Conservation (phyloP, 2,797 vertebrate genomes). For the Chromobotia macracanthus region DNA sequence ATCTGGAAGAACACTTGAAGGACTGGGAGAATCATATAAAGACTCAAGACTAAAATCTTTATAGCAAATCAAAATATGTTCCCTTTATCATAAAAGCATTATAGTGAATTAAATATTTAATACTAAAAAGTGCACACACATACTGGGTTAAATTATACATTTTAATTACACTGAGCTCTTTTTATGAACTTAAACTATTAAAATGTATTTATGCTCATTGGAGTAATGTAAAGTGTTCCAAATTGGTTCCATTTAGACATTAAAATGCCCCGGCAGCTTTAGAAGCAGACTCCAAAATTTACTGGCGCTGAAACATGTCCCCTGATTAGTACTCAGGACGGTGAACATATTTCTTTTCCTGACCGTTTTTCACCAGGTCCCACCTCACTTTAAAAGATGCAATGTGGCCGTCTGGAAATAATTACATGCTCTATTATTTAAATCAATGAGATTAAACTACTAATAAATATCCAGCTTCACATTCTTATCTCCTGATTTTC, state of each 20-base stretch:
- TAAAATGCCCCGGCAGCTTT: not conserved
- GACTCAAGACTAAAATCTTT: too few species aligned
- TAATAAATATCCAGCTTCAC: slow-evolving; percentile 21
- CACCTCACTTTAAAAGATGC: not conserved
- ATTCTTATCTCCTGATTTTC: slow-evolving; percentile 24
- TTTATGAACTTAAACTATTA: too few species aligned
- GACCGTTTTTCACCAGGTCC: slow-evolving; percentile 33
- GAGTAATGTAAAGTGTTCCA: not conserved
- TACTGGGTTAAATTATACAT: too few species aligned
- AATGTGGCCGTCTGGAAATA: slow-evolving; percentile 38
- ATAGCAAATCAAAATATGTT: too few species aligned
- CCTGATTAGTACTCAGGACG: slow-evolving; percentile 25
- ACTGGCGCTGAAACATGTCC: slow-evolving; percentile 4
- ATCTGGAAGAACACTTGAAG: not conserved
- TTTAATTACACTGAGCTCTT: too few species aligned
- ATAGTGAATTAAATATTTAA: too few species aligned
- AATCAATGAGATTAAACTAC: slow-evolving; percentile 19
- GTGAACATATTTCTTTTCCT: slow-evolving; percentile 27
- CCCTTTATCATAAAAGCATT: too few species aligned
- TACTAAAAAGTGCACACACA: too few species aligned
- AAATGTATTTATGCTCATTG: not conserved
- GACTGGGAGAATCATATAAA: too few species aligned
- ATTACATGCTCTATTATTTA: slow-evolving; percentile 30
- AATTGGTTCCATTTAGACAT: not conserved
- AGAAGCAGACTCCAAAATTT: slow-evolving; percentile 8